Percentiles rank a stretch among this genome's conserved stretches.
Evolutionary conservation across 2,797 vertebrate genomes (phyloP).

Genomic region (Denticeps clupeoides): DNA sequence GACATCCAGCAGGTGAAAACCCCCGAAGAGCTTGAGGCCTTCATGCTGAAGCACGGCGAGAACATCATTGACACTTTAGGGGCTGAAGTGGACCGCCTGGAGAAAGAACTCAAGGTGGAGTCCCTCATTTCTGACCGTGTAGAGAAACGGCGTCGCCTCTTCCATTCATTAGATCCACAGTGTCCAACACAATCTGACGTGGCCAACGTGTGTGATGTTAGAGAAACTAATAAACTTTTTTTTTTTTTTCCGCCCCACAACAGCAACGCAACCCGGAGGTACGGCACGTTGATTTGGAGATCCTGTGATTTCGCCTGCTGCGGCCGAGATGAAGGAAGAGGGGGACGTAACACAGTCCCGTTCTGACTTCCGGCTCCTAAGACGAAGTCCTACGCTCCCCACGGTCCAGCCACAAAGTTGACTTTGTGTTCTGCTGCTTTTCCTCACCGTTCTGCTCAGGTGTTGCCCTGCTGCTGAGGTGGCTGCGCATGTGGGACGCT

Average conservation of each 20-base stretch:
- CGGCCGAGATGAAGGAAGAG: slow-evolving; percentile 2
- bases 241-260: slow-evolving; percentile 18
- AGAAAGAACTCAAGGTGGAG: slow-evolving; percentile 89
- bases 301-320: slow-evolving; percentile 55
- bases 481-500: too few relatives aligned
- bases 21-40: slow-evolving; percentile 84
- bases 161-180: too few relatives aligned
- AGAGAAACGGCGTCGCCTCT: too few relatives aligned
- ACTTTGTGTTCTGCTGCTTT: not conserved
- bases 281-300: slow-evolving; percentile 95
- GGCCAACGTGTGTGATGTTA: too few relatives aligned
- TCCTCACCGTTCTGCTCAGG: not conserved
- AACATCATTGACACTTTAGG: slow-evolving; percentile 94
- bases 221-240: too few relatives aligned
- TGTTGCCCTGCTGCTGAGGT: too few relatives aligned
- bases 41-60: slow-evolving; percentile 97
- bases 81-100: slow-evolving; percentile 91
- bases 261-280: slow-evolving; percentile 95
- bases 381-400: slow-evolving; percentile 49
- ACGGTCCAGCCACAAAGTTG: too few relatives aligned
- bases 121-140: too few relatives aligned
- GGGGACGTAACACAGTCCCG: too few relatives aligned
- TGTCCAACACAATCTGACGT: too few relatives aligned
- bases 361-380: slow-evolving; percentile 26
- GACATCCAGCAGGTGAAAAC: slow-evolving; percentile 95